Evolutionary conservation across 2,113 vertebrate genomes (phyloP), one percentile per base, ranked within the genome.

Genomic region (Synodontis membranacea): DNA sequence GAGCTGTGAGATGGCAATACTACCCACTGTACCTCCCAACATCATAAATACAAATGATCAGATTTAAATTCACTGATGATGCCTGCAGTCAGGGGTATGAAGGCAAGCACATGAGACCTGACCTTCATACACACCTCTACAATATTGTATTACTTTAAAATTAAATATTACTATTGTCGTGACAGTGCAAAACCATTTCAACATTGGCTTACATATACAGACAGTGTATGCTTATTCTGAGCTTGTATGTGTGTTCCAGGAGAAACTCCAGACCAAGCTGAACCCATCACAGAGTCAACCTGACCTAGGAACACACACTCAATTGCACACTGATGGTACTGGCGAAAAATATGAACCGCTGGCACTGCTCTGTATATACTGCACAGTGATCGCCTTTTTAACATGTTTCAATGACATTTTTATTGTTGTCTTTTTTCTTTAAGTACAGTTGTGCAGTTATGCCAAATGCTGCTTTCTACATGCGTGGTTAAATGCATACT

Each of bases 261-360:
- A 56, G 42, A 48, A 78, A 39, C 85, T 6, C 72, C 72, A 50
- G 76, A 56, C 79, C 84, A 80, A 52, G 81, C 62, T 25, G 50
- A 14, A 37, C 76, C 86, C 48, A 7, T 81, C 44, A 14, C 86
- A 46, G 91, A 90, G 48, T 83, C 85, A 6, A 17, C 58, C 17
- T 86, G 84, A 89, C 15, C 21, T 34, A 39, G 25, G 17, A 56
- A 42, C 31, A 15, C 14, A 60, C 8, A 11, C 28, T 48, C 39
- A n/a, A 23, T 4, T 5, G n/a, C 68, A 54, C 50, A 46, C 1
- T 34, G 52, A 85, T 19, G 37, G 6, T 7, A 28, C 44, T 5
- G 21, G 15, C 23, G 84, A n/a, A 62, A 78, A 9, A 19, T 54
- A 2, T 23, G 7, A 54, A 28, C 58, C 15, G 19, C 15, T 79